Evolutionary conservation across 2,888 invertebrate species (phyloP).

Genomic region (Thumatha senex): DNA sequence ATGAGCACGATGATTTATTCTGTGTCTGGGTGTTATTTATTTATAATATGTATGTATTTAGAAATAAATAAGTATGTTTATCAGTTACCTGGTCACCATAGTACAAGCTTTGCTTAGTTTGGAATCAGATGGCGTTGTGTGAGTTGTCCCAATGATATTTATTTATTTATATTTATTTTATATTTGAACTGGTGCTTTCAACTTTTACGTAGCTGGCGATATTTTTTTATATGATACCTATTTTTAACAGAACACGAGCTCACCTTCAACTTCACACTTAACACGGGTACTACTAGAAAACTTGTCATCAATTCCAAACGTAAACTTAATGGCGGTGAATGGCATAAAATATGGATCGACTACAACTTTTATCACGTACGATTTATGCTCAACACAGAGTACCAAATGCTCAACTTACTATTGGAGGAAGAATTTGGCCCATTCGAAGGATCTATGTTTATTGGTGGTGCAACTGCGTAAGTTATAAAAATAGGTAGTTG

Average conservation of each 20-base stretch:
- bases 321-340: slow-evolving; percentile 95
- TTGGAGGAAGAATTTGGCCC: slow-evolving; percentile 95
- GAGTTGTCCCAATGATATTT: no score
- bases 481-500: slow-evolving; percentile 52
- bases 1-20: no score
- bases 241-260: slow-evolving; percentile 87
- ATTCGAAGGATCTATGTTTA: slow-evolving; percentile 96
- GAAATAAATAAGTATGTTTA: no score
- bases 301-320: slow-evolving; percentile 92
- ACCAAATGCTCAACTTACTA: slow-evolving; percentile 92
- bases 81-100: no score
- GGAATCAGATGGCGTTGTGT: no score
- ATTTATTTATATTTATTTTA: no score
- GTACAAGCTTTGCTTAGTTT: no score
- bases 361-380: slow-evolving; percentile 96
- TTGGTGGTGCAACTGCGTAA: slow-evolving; percentile 96
- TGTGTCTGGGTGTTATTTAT: no score
- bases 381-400: slow-evolving; percentile 96
- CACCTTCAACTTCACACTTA: slow-evolving; percentile 94
- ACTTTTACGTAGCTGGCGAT: no score
- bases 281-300: slow-evolving; percentile 91
- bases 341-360: slow-evolving; percentile 98
- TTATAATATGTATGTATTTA: no score
- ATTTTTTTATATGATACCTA: neutral
- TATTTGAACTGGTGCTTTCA: no score